Percentiles rank a stretch among this genome's conserved stretches.
These are phyloP conservation scores for Thyatira batis DNA, from an alignment of 2,888 invertebrate species.

Conservation along the genomic window DNA sequence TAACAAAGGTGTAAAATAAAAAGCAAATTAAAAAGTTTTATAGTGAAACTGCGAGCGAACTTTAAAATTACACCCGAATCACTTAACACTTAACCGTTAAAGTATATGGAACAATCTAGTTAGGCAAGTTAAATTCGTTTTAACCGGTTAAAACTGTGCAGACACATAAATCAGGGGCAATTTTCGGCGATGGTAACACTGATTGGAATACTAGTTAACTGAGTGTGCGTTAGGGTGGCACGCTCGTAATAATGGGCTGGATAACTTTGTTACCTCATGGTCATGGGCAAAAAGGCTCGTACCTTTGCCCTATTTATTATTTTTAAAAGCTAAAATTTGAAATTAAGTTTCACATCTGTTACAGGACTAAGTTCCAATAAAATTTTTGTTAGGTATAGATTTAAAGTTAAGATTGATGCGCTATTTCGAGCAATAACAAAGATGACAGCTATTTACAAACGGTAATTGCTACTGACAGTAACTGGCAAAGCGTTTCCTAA, in stretches of 20 bases:
- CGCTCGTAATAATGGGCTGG: constrained; percentile 16
- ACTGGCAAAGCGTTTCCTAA: not conserved
- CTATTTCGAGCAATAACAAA: too few relatives aligned
- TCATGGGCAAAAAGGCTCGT: not conserved
- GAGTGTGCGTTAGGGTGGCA: constrained; percentile 30
- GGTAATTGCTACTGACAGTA: not conserved
- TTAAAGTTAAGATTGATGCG: too few relatives aligned
- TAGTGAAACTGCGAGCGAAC: not conserved
- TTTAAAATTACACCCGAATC: not conserved
- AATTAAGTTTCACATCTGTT: not conserved
- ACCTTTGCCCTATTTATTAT: not conserved
- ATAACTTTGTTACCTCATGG: constrained; percentile 9
- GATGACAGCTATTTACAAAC: not conserved
- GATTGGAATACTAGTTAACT: constrained; percentile 59
- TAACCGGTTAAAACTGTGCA: constrained; percentile 49
- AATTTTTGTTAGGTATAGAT: too few relatives aligned
- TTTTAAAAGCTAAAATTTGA: not conserved
- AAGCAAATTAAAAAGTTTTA: not conserved
- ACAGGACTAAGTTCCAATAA: too few relatives aligned
- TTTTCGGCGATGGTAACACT: constrained; percentile 60
- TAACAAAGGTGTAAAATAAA: not conserved
- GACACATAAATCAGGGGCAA: constrained; percentile 69
- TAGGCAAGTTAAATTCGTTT: constrained; percentile 8
- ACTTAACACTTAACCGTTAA: not conserved
- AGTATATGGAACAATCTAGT: constrained; percentile 3